These are phyloP conservation scores for Paelopatides confundens DNA, from an alignment of 53 echinoderm and acorn worm species.

Conservation along the genomic window DNA sequence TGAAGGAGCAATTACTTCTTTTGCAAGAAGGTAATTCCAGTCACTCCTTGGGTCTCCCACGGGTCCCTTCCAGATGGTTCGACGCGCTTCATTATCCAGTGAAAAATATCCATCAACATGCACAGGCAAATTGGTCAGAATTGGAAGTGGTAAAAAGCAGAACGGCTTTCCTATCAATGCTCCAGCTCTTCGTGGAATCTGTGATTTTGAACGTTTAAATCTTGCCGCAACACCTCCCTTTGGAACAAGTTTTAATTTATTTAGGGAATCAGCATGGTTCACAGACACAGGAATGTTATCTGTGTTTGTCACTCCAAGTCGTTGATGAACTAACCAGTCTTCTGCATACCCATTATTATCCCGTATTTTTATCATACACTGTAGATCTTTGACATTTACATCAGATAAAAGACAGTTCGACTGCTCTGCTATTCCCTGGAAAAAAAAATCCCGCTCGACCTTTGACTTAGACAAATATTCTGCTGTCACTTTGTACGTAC, in stretches of 20 bases:
- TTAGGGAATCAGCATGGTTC: not conserved
- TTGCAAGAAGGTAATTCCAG: slow-evolving; percentile 2
- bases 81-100: slow-evolving; percentile 1
- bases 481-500: not conserved
- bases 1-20: not conserved
- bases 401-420: not conserved
- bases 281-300: not conserved
- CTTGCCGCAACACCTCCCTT: slow-evolving; percentile 55
- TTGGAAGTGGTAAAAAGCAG: slow-evolving; percentile 41
- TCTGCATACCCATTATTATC: slow-evolving; percentile 27
- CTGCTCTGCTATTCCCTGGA: not conserved
- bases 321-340: slow-evolving; percentile 55
- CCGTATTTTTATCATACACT: not conserved
- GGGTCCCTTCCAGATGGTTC: slow-evolving; percentile 3
- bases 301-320: slow-evolving; percentile 8
- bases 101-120: slow-evolving; percentile 41
- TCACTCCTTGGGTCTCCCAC: not conserved
- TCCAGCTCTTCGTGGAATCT: not conserved
- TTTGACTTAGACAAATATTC: not conserved
- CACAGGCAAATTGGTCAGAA: slow-evolving; percentile 19
- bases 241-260: slow-evolving; percentile 50
- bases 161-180: slow-evolving; percentile 16
- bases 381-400: not conserved
- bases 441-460: not conserved
- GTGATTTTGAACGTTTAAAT: not conserved